Evolutionary conservation across 2,113 vertebrate genomes (phyloP).

Genomic region (Bufo bufo): DNA sequence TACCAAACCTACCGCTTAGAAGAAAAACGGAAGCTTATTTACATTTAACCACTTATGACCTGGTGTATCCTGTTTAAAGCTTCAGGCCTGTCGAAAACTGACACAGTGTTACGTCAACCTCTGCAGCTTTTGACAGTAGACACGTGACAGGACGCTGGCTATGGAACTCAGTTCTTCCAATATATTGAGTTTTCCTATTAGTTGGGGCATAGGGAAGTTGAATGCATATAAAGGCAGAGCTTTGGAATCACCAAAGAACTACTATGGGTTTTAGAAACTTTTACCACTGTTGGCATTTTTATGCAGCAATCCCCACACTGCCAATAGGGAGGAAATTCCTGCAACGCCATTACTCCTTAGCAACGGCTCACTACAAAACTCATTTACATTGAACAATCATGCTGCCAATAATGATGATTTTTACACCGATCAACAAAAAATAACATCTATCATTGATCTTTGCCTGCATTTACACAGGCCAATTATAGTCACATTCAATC

Average conservation of each 20-base stretch:
- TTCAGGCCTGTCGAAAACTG: background rate
- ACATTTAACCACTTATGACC: conserved; percentile 25
- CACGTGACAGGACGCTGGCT: background rate
- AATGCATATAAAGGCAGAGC: background rate
- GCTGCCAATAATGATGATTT: background rate
- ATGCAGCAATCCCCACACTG: background rate
- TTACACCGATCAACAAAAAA: background rate
- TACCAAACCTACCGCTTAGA: background rate
- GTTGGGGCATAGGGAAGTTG: background rate
- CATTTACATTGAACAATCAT: background rate
- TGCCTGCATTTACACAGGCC: background rate
- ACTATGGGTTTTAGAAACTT: background rate
- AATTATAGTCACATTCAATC: background rate
- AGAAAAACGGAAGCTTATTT: background rate
- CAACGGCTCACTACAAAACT: background rate
- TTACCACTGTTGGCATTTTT: background rate
- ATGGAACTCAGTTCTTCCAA: background rate
- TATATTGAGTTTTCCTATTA: background rate
- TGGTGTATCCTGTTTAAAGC: background rate
- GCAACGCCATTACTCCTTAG: background rate
- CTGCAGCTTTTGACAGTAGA: background rate
- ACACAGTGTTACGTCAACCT: background rate
- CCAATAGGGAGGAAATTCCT: background rate
- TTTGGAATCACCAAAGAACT: background rate
- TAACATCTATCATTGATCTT: background rate